Evolutionary conservation across 2,113 vertebrate species (phyloP).

Genomic region (Dissostichus mawsoni): DNA sequence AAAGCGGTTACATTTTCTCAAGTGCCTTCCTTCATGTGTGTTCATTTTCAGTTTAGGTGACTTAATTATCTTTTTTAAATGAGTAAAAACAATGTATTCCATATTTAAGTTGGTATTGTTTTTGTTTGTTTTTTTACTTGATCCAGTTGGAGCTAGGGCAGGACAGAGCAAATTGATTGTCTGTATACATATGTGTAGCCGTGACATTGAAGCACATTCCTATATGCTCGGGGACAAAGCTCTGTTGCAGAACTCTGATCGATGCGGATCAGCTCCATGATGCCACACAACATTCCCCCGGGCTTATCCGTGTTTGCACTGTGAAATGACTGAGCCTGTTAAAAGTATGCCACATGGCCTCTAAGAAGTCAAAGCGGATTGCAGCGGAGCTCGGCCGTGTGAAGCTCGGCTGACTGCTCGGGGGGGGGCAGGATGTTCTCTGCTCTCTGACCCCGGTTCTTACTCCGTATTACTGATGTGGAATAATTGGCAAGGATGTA

Average conservation of each 20-base stretch:
- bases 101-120: background rate
- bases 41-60: too few species aligned
- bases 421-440: background rate
- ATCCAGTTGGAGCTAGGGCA: background rate
- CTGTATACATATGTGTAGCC: background rate
- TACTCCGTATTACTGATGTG: constrained; percentile 7
- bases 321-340: constrained; percentile 67
- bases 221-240: background rate
- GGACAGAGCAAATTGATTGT: background rate
- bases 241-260: constrained; percentile 45
- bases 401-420: constrained; percentile 22
- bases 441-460: background rate
- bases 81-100: too few species aligned
- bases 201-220: constrained; percentile 26
- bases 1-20: constrained; percentile 15
- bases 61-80: too few species aligned
- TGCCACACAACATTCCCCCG: constrained; percentile 37
- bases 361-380: constrained; percentile 71
- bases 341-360: constrained; percentile 64
- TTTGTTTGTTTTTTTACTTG: background rate
- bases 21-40: background rate
- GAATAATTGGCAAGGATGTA: constrained; percentile 19
- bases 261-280: constrained; percentile 45
- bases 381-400: constrained; percentile 37
- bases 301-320: constrained; percentile 64